A percentile compares a stretch with the other conserved stretches of the same genome.
Evolutionary conservation across 2,888 invertebrate species (phyloP).

Genomic region (Drosophila hawaiiensis): DNA sequence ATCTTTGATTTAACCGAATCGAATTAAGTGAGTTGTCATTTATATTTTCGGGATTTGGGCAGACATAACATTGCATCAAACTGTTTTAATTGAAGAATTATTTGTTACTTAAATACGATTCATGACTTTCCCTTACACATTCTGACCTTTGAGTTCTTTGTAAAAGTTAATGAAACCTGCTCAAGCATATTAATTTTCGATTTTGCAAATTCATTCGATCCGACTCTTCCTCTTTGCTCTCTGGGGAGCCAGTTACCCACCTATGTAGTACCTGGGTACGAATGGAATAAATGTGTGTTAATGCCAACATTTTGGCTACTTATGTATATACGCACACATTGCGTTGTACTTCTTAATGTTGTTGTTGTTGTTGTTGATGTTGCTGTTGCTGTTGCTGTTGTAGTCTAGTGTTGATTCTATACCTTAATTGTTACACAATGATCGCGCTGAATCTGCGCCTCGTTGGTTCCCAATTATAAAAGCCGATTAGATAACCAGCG

Average conservation of each 20-base stretch:
- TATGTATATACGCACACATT: conserved; percentile 17
- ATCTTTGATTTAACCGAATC: background rate
- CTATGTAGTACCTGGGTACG: background rate
- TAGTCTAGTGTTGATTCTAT: conserved; percentile 66
- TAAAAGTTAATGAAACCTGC: conserved; percentile 26
- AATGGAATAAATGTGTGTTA: background rate
- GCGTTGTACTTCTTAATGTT: background rate
- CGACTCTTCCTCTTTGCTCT: conserved; percentile 24
- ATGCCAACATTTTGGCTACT: conserved; percentile 22
- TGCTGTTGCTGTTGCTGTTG: conserved; percentile 32
- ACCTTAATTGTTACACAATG: conserved; percentile 79
- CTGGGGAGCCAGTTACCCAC: conserved; percentile 30
- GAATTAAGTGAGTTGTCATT: background rate
- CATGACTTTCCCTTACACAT: background rate
- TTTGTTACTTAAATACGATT: background rate
- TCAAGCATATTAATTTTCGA: conserved; percentile 36
- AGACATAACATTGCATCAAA: background rate
- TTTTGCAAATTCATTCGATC: conserved; percentile 52
- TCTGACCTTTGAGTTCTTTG: background rate
- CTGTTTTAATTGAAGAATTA: background rate
- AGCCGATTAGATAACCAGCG: conserved; percentile 79
- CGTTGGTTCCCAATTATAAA: conserved; percentile 78
- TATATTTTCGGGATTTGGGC: background rate
- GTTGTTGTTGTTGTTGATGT: conserved; percentile 21
- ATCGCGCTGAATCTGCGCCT: conserved; percentile 75